Evolutionary conservation across 1,140 invertebrate genomes (phyloP).

Genomic region (Trichonephila clavipes): DNA sequence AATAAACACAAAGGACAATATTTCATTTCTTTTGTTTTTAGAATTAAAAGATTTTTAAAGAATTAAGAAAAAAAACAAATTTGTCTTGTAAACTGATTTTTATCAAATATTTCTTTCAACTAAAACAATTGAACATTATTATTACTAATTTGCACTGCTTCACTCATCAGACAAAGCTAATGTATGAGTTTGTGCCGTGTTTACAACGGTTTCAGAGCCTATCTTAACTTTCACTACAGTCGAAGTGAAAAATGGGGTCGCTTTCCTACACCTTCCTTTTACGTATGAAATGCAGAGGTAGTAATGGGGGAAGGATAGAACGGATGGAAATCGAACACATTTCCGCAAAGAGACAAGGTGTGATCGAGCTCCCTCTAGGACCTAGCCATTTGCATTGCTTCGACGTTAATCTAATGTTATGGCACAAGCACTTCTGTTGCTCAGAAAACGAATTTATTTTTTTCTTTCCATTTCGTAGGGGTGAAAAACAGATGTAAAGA

Average conservation of each 20-base stretch:
- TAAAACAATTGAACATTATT: too few species aligned
- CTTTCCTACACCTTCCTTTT: conserved; percentile 25
- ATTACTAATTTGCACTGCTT: too few species aligned
- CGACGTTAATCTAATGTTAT: neutral
- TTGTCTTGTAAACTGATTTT: too few species aligned
- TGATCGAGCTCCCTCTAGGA: neutral
- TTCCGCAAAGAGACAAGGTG: conserved; percentile 33
- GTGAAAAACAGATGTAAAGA: neutral
- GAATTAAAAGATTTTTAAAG: too few species aligned
- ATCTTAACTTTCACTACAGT: neutral
- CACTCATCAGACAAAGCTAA: too few species aligned
- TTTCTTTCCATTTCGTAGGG: neutral
- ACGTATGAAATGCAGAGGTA: conserved; percentile 34
- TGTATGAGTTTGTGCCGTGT: too few species aligned
- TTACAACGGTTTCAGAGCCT: too few species aligned
- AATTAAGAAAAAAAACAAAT: too few species aligned
- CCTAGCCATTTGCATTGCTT: neutral
- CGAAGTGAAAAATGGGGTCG: conserved; percentile 12
- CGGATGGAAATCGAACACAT: conserved; percentile 34
- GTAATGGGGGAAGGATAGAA: conserved; percentile 23
- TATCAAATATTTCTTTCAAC: too few species aligned
- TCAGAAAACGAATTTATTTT: neutral
- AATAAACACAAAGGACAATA: too few species aligned
- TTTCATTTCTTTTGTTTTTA: too few species aligned
- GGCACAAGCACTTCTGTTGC: neutral